A percentile compares a stretch with the other conserved stretches of the same genome.
phyloP scores from a whole-genome alignment of 1,140 invertebrate genomes.

The Chlorops oryzae region DNA sequence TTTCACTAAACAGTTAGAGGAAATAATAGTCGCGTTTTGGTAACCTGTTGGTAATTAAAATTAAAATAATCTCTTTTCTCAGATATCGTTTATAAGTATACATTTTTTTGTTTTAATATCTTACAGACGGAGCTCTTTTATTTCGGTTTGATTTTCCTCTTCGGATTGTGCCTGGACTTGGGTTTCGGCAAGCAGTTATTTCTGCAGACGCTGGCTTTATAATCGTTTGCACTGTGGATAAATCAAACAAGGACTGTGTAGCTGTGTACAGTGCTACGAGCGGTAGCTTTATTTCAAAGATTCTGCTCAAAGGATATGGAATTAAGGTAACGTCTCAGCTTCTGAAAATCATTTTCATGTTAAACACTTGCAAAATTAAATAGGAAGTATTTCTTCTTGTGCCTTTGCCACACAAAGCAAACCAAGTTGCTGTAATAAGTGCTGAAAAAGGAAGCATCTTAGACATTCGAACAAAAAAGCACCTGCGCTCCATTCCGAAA shows the following conservation, averaged over 20 bases:
- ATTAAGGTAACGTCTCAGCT: slow-evolving; percentile 54
- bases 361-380: slow-evolving; percentile 13
- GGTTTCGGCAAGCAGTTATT: slow-evolving; percentile 67
- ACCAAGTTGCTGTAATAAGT: slow-evolving; percentile 81
- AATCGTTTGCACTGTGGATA: slow-evolving; percentile 73
- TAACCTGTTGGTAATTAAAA: no score
- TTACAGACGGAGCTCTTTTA: slow-evolving; percentile 62
- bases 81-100: no score
- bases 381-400: slow-evolving; percentile 63
- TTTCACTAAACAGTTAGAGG: no score
- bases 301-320: slow-evolving; percentile 58
- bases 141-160: slow-evolving; percentile 77
- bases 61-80: not conserved
- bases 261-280: slow-evolving; percentile 78
- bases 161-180: slow-evolving; percentile 58
- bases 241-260: slow-evolving; percentile 74
- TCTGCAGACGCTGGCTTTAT: slow-evolving; percentile 76
- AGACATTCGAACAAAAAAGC: slow-evolving; percentile 74
- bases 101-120: no score
- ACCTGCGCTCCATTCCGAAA: slow-evolving; percentile 68
- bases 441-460: slow-evolving; percentile 83
- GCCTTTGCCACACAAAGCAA: slow-evolving; percentile 72
- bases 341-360: slow-evolving; percentile 13
- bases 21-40: no score
- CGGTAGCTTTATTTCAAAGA: slow-evolving; percentile 70